A percentile compares a stretch with the other conserved stretches of the same genome.
phyloP scores from a whole-genome alignment of 2,797 vertebrate species.

The Buphagus erythrorhynchus region DNA sequence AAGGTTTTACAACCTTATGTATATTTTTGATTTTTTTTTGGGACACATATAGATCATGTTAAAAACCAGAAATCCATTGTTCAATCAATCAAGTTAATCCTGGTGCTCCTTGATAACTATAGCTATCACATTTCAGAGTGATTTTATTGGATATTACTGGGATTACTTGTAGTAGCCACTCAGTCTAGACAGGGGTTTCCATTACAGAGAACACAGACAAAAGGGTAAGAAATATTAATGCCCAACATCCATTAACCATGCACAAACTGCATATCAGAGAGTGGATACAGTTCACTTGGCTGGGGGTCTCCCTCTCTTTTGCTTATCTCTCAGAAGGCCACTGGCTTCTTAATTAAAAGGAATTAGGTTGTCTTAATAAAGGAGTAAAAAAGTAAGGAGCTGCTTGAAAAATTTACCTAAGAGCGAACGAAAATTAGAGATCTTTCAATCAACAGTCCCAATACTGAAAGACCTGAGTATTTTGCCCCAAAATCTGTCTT shows the following conservation, averaged over 20 bases:
- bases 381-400: background rate
- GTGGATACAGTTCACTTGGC: slow-evolving; percentile 53
- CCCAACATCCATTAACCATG: slow-evolving; percentile 64
- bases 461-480: background rate
- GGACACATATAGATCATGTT: slow-evolving; percentile 71
- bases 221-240: slow-evolving; percentile 80
- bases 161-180: slow-evolving; percentile 94
- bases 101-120: slow-evolving; percentile 77
- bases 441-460: background rate
- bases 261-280: slow-evolving; percentile 37
- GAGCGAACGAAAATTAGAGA: background rate
- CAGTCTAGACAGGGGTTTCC: slow-evolving; percentile 95
- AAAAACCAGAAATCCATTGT: slow-evolving; percentile 78
- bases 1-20: slow-evolving; percentile 52
- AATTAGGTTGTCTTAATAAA: background rate
- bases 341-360: slow-evolving; percentile 10
- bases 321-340: slow-evolving; percentile 14
- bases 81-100: slow-evolving; percentile 83
- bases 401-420: background rate
- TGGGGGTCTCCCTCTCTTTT: background rate
- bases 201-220: slow-evolving; percentile 91
- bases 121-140: slow-evolving; percentile 91
- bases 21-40: slow-evolving; percentile 15
- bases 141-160: slow-evolving; percentile 92
- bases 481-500: background rate